These are phyloP conservation scores for Colossoma macropomum DNA, from an alignment of 2,113 vertebrate species.

Conservation along the genomic window DNA sequence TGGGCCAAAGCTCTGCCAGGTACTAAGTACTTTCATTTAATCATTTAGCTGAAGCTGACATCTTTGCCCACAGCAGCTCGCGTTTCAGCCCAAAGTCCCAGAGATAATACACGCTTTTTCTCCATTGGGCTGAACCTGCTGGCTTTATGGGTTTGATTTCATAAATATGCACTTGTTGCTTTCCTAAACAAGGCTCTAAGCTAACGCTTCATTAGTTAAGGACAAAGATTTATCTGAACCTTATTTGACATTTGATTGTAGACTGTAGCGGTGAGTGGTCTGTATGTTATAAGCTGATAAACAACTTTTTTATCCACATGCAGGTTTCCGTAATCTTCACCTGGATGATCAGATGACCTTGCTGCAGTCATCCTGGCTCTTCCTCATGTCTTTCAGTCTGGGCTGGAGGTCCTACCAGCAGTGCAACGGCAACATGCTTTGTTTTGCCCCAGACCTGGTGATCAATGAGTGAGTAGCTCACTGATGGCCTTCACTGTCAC, in stretches of 20 bases:
- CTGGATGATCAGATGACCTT: constrained; percentile 99
- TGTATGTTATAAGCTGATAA: not conserved
- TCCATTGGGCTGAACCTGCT: too few species aligned
- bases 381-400: constrained; percentile 94
- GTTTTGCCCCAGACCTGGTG: constrained; percentile 96
- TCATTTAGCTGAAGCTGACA: not conserved
- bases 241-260: not conserved
- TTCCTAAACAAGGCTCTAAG: not conserved
- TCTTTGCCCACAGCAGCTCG: not conserved
- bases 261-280: not conserved
- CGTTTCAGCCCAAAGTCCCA: too few species aligned
- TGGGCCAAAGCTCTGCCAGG: constrained; percentile 98
- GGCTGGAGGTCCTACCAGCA: constrained; percentile 98
- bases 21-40: constrained; percentile 52
- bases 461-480: constrained; percentile 91
- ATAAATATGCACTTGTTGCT: not conserved
- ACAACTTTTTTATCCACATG: constrained; percentile 1
- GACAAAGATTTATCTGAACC: not conserved
- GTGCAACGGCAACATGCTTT: constrained; percentile 86
- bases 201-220: not conserved
- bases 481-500: not conserved
- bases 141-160: not conserved
- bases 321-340: constrained; percentile 95
- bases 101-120: too few species aligned
- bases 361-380: constrained; percentile 98